Base-by-base conservation (phyloP, 2,797 vertebrate species). In the Enoplosus armatus region DNA sequence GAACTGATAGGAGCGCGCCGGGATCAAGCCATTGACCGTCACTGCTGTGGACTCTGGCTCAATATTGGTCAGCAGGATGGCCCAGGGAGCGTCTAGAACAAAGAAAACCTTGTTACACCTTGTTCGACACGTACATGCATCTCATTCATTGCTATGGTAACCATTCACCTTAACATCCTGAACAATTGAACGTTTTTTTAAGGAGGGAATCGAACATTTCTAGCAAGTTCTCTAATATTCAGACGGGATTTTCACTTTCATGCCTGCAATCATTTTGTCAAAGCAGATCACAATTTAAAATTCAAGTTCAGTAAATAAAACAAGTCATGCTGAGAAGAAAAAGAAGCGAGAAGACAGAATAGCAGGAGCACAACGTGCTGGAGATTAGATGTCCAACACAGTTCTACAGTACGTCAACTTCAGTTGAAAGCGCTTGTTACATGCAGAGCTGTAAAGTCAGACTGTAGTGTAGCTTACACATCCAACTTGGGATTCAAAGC, bases 1-100 rank as follows among this genome's bases (percentile, higher is more conserved):
- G 95, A 99, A 99, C 94, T 98, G 98, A 91, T 99, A 99, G 86
- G 97, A 99, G 41, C 98, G 97, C 0, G 98, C 97, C 0, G 98
- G 98, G 54, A 98, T 97, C 92, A 99, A 87, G 59, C 96, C 97
- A 53, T 93, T 95, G 86, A 99, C 97, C 0, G 87, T 94, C 90
- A 98, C 95, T 0, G 92, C 96, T 0, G 93, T 94, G 18, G 94
- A 94, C 85, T 97, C 96, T 0, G 98, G 97, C 86, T 99, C 97
- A 60, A 99, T 96, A 0, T 95, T 98, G 82, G 96, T 94, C 92
- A 97, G 90, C 78, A 98, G 96, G 83, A 97, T 94, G 0, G 96
- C 96, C 98, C 98, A 99, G 37, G 98, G 98, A 0, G 97, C 97
- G 0, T 98, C 98, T 99, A 68, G 10, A 62, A 71, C 6, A 10